These are phyloP conservation scores for Eilema sororculum DNA, from an alignment of 2,888 invertebrate species.

Conservation along the genomic window DNA sequence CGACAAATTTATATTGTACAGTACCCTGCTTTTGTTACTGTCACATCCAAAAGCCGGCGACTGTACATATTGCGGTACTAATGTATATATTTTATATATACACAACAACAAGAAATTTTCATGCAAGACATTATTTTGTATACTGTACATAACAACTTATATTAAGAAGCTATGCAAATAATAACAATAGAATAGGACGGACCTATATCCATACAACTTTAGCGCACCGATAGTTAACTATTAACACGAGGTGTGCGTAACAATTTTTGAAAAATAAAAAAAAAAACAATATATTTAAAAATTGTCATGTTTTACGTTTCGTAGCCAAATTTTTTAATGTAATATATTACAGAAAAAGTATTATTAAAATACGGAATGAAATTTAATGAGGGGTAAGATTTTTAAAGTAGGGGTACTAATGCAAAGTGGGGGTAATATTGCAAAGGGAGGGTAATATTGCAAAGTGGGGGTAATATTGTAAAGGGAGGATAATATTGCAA, in stretches of 20 bases:
- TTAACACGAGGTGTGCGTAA: conserved; percentile 13
- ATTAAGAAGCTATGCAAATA: conserved; percentile 23
- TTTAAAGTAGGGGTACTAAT: background rate
- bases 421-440: background rate
- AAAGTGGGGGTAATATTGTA: too few relatives aligned
- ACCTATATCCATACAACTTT: conserved; percentile 26
- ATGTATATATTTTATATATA: conserved; percentile 16
- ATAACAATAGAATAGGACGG: conserved; percentile 26
- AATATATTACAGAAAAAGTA: background rate
- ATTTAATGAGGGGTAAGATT: background rate
- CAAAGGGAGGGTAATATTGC: background rate
- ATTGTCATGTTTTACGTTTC: conserved; percentile 22
- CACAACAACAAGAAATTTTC: conserved; percentile 5
- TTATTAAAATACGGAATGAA: background rate
- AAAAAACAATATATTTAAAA: conserved; percentile 9
- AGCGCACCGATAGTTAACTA: conserved; percentile 14
- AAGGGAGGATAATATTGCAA: too few relatives aligned
- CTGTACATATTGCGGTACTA: conserved; percentile 6
- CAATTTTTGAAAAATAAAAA: conserved; percentile 9
- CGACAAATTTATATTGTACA: conserved; percentile 1
- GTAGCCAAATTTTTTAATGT: conserved; percentile 6
- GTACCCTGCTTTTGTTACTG: background rate
- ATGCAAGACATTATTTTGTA: conserved; percentile 7
- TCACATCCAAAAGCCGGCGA: background rate
- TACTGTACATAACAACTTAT: conserved; percentile 8